Evolutionary conservation across 2,888 invertebrate species (phyloP), one percentile per base, ranked within the genome.

Genomic region (Linnaemya vulpina): DNA sequence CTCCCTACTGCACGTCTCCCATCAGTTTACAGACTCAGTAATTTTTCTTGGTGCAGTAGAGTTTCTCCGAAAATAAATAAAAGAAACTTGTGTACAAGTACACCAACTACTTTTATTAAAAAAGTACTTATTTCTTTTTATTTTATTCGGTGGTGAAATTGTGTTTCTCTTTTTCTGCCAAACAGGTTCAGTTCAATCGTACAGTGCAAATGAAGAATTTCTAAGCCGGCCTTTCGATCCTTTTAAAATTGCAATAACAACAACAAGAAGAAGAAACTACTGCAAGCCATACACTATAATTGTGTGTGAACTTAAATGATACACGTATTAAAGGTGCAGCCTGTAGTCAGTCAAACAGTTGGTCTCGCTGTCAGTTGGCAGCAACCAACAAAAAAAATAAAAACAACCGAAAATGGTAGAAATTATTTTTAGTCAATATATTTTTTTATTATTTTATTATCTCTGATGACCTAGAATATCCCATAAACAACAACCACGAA

Each of bases 381-480:
- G 46, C 35, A 67, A n/a, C 22, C 53, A 65, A 38, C 30, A 30
- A 38, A 2, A 60, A 51, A 46, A 63, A 58, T 22, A 53, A 74
- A 67, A 60, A 30, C 51, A 73, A 79, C 49, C 80, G 25, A 71
- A 82, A 82, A 76, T 76, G 65, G 75, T 62, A 63, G 43, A 81
- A 70, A 79, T 58, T 65, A 51, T 63, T 81, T 77, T 68, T 68
- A 74, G 73, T 77, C 77, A 70, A 77, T 74, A 46, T 43, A 73
- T 74, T 75, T 76, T 73, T 80, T 65, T 67, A 55, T 71, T 46
- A 67, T 74, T 73, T 79, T 53, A 77, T 85, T 85, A 85, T 82
- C 85, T 38, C 78, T 79, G 85, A 85, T 85, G 85, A 85, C 85
- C 85, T 75, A 85, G 85, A 85, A 85, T 85, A 85, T 85, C 70